A percentile compares a stretch with the other conserved stretches of the same genome.
phyloP scores from a whole-genome alignment of 1,140 invertebrate species.

The Caerostris extrusa region DNA sequence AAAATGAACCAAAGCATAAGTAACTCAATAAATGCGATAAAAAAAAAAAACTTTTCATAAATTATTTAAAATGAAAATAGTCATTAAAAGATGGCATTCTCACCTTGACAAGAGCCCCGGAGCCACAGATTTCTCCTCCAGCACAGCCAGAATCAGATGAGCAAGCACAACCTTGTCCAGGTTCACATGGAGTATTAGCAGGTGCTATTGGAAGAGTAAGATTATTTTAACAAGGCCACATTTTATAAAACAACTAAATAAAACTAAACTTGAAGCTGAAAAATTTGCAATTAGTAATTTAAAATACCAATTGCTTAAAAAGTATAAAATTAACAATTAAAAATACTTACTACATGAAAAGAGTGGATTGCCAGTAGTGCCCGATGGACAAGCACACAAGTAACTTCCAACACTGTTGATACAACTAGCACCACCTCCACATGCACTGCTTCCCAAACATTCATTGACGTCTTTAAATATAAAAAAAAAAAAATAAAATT shows the following conservation, averaged over 20 bases:
- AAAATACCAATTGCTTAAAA: background rate
- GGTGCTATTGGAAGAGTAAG: slow-evolving; percentile 1
- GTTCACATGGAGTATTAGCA: slow-evolving; percentile 66
- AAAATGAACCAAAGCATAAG: background rate
- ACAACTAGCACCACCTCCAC: slow-evolving; percentile 92
- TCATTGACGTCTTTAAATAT: slow-evolving; percentile 88
- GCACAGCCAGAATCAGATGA: slow-evolving; percentile 65
- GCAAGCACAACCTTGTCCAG: slow-evolving; percentile 75
- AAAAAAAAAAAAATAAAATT: background rate
- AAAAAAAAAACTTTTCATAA: background rate
- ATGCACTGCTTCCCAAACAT: slow-evolving; percentile 88
- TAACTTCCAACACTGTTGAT: slow-evolving; percentile 93
- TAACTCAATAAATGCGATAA: background rate
- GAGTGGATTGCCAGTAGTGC: slow-evolving; percentile 89
- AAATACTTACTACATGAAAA: slow-evolving; percentile 78
- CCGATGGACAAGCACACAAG: slow-evolving; percentile 91
- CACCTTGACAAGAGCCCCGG: slow-evolving; percentile 75
- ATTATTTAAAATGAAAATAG: too few relatives aligned
- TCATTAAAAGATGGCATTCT: background rate
- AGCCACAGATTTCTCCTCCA: slow-evolving; percentile 75
- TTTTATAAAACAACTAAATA: too few relatives aligned
- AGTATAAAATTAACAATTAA: background rate
- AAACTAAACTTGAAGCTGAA: background rate
- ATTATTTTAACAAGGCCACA: background rate
- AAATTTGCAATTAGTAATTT: background rate